Base-by-base conservation (phyloP, 2,797 vertebrate genomes). In the Monodelphis domestica region DNA sequence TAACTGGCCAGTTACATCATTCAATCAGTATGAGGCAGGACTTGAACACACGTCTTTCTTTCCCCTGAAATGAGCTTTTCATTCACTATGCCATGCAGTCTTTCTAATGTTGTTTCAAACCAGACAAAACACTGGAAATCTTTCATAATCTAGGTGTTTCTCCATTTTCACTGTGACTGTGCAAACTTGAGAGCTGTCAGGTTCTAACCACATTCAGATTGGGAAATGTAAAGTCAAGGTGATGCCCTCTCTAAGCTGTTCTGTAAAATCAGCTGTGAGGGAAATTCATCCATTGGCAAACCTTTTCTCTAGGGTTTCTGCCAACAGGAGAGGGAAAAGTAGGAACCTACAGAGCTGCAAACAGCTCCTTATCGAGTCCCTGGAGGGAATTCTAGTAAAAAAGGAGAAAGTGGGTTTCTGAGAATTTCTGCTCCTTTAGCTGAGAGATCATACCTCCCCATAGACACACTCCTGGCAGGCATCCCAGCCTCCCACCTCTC, bases 401-500 rank as follows among this genome's bases (percentile, higher is more conserved):
- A 84, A 84, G 10, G 70, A 50, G 21, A 50, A 38, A 26, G 38
- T n/a, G 30, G 21, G 38, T 50, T 84, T 84, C 70, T 84, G 70
- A 52, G 55, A 38, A 89, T 84, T 94, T 87, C 28, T 54, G n/a
- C 4, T 53, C 9, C 28, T n/a, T 55, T 30, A 15, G 87, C 91
- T 38, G 50, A 51, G 51, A 70, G 54, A 90, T 84, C 33, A 5
- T 10, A 87, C 54, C 1, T 53, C 52, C 52, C 91, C 50, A 29
- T 54, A 50, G 70, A 84, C 29, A 11, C 30, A 50, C 56, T 63
- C 89, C 53, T 95, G 97, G 94, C 59, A 0, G 59, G 84, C 5
- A 5, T 87, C 91, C 94, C 93, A 63, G 92, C 38, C 70, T 84
- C 92, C 92, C 89, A 95, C 90, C 94, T 95, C 87, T 94, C 94